Percentiles rank a stretch among this genome's conserved stretches.
These are phyloP conservation scores for Nephrotoma appendiculata DNA, from an alignment of 2,888 invertebrate species.

Conservation along the genomic window DNA sequence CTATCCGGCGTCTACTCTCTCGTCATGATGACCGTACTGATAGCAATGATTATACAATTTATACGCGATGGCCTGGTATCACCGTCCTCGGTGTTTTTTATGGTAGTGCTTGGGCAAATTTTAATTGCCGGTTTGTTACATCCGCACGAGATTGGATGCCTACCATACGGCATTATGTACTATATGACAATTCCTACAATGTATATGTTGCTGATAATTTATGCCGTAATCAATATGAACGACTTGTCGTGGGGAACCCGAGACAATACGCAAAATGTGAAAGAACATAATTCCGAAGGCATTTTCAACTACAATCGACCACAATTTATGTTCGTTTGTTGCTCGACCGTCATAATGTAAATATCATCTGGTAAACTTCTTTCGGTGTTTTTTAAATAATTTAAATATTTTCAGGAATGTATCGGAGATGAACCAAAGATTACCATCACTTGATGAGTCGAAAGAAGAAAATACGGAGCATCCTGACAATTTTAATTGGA, in stretches of 20 bases:
- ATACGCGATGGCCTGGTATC: slow-evolving; percentile 63
- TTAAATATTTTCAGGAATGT: neutral
- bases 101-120: slow-evolving; percentile 52
- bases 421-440: neutral
- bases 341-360: neutral
- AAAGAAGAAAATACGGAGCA: slow-evolving; percentile 22
- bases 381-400: neutral
- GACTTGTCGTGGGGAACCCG: slow-evolving; percentile 91
- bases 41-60: slow-evolving; percentile 66
- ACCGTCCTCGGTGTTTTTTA: slow-evolving; percentile 71
- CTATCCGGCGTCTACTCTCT: slow-evolving; percentile 67
- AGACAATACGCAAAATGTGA: slow-evolving; percentile 37
- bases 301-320: neutral
- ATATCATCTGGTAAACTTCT: neutral
- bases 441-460: neutral
- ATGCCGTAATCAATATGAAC: slow-evolving; percentile 84
- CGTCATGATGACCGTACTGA: slow-evolving; percentile 75
- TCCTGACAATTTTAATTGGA: slow-evolving; percentile 30
- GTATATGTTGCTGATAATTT: slow-evolving; percentile 84
- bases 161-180: slow-evolving; percentile 68
- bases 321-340: neutral
- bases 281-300: neutral
- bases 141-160: slow-evolving; percentile 61
- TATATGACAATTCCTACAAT: slow-evolving; percentile 88
- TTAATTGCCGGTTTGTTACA: slow-evolving; percentile 53